Evolutionary conservation across 2,888 invertebrate genomes (phyloP), one percentile per base, ranked within the genome.

Genomic region (Pecten maximus): DNA sequence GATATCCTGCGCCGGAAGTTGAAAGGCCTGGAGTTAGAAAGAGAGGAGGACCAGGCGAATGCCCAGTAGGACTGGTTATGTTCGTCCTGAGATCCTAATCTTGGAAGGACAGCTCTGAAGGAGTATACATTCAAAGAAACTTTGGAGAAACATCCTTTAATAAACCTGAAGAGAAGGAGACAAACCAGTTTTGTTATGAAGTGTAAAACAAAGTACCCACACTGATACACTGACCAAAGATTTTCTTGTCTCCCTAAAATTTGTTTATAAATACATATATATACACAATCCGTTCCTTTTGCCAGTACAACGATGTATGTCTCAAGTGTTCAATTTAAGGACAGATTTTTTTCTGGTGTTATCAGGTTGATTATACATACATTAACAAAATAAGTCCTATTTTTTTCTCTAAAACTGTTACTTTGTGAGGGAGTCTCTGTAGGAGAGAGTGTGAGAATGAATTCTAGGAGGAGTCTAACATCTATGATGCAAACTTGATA

Each of bases 1-100:
- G 91, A 90, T 86, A 92, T 93, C 48, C 89, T 93, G 35, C 92
- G 92, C 40, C 88, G 92, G 89, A 93, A 93, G 48, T 74, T 93
- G 60, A 92, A 93, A 87, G 88, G 90, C 16, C 50, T 92, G 10
- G 74, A 54, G 23, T 48, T 54, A 54, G 89, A 89, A 35, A 35
- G 40, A 28, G 89, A 89, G 2, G 50, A 54, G 89, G 89, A 88
- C 40, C 40, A 89, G 89, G 40, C 50, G 15, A 74, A 23, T 3
- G 88, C 44, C 10, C 74, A 74, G 74, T 74, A 35, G 35, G 23
- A 74, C 50, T 54, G 15, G 50, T 19, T 19, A 19, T 54, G 50
- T 54, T 10, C 19, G 23, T 54, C 50, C 19, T 12, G 12, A 44
- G 44, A 44, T 44, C 44, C 44, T 44, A n/a, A 54, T 50, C 50